Evolutionary conservation across 2,797 vertebrate species (phyloP).

Genomic region (Pangasius mekongensis): DNA sequence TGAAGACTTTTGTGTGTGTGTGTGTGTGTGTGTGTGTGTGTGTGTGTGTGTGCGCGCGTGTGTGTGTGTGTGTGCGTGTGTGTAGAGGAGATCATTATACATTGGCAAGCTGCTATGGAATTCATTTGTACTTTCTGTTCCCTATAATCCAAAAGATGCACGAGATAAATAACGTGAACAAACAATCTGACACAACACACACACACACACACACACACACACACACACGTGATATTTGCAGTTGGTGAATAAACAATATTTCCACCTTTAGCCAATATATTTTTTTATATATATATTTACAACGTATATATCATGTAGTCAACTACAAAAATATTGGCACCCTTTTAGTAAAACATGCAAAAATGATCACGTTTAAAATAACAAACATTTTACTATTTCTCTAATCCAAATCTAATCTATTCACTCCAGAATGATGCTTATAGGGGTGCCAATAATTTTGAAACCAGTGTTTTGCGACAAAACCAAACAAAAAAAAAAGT

Average conservation of each 20-base stretch:
- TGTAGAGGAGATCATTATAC: not conserved
- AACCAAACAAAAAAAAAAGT: too few relatives aligned
- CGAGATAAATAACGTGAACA: not conserved
- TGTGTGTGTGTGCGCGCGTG: not conserved
- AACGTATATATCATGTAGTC: not conserved
- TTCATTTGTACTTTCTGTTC: conserved; percentile 23
- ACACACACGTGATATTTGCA: not conserved
- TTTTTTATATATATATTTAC: not conserved
- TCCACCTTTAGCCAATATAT: not conserved
- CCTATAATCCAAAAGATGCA: not conserved
- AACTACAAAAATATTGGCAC: not conserved
- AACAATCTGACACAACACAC: conserved; percentile 2
- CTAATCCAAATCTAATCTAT: not conserved
- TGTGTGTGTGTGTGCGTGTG: not conserved
- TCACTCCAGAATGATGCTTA: not conserved
- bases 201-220: not conserved
- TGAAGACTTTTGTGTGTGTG: not conserved
- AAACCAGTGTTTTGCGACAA: not conserved
- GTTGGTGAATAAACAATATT: not conserved
- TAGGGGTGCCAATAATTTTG: not conserved
- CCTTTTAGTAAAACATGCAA: not conserved
- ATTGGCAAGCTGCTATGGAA: not conserved
- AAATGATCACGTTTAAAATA: not conserved
- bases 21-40: conserved; percentile 13
- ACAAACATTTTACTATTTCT: not conserved